phyloP scores from a whole-genome alignment of 2,888 invertebrate genomes.

The Cataglyphis albicans region DNA sequence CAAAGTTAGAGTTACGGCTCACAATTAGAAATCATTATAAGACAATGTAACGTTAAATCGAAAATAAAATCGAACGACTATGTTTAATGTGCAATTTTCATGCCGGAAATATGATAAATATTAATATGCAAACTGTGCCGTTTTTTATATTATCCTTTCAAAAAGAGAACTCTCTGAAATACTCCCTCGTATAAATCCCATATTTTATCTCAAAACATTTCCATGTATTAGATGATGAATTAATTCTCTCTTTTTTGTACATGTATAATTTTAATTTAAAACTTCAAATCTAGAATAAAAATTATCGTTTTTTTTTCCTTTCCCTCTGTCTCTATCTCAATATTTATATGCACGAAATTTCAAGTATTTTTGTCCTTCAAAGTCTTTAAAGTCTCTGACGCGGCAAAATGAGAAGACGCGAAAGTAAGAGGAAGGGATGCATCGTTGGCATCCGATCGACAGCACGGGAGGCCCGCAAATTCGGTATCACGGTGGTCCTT shows the following conservation, averaged over 20 bases:
- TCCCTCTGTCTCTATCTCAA: not conserved
- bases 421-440: not conserved
- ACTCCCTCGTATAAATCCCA: not conserved
- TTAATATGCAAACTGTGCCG: not conserved
- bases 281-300: not conserved
- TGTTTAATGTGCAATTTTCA: not conserved
- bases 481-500: constrained; percentile 72
- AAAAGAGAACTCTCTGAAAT: not conserved
- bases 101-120: too few relatives aligned
- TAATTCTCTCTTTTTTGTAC: not conserved
- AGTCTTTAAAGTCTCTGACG: not conserved
- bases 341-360: not conserved
- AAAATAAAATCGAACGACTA: not conserved
- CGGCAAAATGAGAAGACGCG: not conserved
- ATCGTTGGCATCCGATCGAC: constrained; percentile 23
- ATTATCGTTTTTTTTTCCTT: not conserved
- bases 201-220: not conserved
- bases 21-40: constrained; percentile 26
- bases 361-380: not conserved
- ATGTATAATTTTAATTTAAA: not conserved
- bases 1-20: constrained; percentile 9
- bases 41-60: constrained; percentile 5
- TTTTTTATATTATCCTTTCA: not conserved
- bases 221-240: not conserved
- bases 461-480: constrained; percentile 71